Percentiles rank a stretch among this genome's conserved stretches.
phyloP scores from a whole-genome alignment of 2,888 invertebrate species.

The Allolobophora icterica region DNA sequence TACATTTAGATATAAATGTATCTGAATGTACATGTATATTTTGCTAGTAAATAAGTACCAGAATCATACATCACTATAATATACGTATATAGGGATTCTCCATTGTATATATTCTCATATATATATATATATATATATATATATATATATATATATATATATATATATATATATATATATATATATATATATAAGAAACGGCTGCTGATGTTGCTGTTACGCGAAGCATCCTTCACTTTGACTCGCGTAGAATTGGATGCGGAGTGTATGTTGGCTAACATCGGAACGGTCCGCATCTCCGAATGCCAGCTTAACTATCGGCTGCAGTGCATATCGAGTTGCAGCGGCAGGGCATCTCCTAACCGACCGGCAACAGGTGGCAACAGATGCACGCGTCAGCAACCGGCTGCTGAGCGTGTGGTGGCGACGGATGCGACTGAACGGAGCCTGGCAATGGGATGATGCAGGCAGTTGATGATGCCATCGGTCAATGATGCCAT shows the following conservation, averaged over 20 bases:
- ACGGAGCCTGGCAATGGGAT: conserved; percentile 17
- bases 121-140: not conserved
- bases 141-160: not conserved
- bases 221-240: not conserved
- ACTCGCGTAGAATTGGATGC: not conserved
- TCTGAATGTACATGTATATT: not conserved
- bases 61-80: not conserved
- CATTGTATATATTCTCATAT: not conserved
- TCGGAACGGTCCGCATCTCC: too few species aligned
- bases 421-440: not conserved
- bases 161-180: not conserved
- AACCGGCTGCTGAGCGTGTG: not conserved
- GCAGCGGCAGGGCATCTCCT: not conserved
- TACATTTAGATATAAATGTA: not conserved
- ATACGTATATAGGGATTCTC: not conserved
- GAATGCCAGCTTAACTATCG: not conserved
- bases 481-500: not conserved
- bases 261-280: not conserved
- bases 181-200: not conserved
- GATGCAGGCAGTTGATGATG: not conserved
- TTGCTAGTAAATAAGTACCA: not conserved
- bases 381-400: not conserved
- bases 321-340: not conserved
- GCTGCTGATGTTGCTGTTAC: not conserved
- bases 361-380: not conserved